Evolutionary conservation across 1,140 invertebrate species (phyloP).

Genomic region (Anoplolepis gracilipes): DNA sequence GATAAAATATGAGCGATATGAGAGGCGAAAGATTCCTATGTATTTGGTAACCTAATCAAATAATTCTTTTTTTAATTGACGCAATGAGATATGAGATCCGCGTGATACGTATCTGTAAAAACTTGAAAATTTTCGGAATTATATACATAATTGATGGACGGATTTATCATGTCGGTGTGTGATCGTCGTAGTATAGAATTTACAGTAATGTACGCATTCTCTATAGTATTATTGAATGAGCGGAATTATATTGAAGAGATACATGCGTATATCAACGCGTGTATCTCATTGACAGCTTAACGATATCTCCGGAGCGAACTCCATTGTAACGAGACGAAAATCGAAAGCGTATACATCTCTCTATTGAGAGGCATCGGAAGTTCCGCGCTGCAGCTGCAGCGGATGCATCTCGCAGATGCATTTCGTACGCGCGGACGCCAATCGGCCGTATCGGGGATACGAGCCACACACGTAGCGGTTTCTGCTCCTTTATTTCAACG

Average conservation of each 20-base stretch:
- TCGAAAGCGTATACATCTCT: constrained; percentile 20
- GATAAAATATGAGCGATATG: neutral
- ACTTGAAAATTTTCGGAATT: neutral
- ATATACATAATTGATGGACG: neutral
- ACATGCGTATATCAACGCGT: neutral
- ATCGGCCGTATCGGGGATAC: constrained; percentile 66
- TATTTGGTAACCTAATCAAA: neutral
- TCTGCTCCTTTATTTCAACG: constrained; percentile 27
- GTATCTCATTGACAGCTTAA: constrained; percentile 14
- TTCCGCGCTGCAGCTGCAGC: constrained; percentile 43
- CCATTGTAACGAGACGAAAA: constrained; percentile 37
- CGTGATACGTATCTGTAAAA: neutral
- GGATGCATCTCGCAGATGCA: constrained; percentile 66
- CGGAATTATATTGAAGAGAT: neutral
- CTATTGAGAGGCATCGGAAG: constrained; percentile 34
- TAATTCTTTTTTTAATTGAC: neutral
- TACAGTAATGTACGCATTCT: constrained; percentile 9
- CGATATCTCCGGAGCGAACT: constrained; percentile 1
- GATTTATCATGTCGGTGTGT: constrained; percentile 6
- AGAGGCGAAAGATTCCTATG: neutral
- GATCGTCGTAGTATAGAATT: neutral
- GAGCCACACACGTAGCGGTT: constrained; percentile 79
- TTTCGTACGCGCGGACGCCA: constrained; percentile 66
- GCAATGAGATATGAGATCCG: neutral
- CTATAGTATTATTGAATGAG: constrained; percentile 1